Percentiles rank a stretch among this genome's conserved stretches.
These are phyloP conservation scores for Petaurus breviceps DNA, from an alignment of 2,113 vertebrate genomes.

Conservation along the genomic window DNA sequence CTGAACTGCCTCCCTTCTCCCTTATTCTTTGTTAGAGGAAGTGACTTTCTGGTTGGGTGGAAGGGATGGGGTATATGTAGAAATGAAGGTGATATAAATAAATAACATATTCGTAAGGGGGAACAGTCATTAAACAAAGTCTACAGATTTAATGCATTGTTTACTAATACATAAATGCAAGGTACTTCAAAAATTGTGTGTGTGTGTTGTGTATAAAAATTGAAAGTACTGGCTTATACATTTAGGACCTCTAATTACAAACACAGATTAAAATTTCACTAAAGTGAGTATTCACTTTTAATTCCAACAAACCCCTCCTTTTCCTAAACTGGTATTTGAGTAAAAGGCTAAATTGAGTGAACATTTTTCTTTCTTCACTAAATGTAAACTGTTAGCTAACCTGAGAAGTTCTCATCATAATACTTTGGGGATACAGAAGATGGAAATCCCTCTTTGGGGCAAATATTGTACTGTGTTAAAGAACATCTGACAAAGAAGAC, in stretches of 20 bases:
- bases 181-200: background rate
- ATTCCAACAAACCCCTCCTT: background rate
- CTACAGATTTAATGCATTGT: background rate
- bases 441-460: conserved; percentile 60
- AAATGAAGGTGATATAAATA: background rate
- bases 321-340: background rate
- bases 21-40: background rate
- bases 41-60: background rate
- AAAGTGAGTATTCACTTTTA: background rate
- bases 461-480: conserved; percentile 69
- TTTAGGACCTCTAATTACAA: no score
- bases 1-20: background rate
- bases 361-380: background rate
- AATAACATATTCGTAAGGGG: background rate
- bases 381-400: background rate
- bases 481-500: conserved; percentile 65
- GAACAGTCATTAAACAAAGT: background rate
- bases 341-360: background rate
- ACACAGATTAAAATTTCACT: background rate
- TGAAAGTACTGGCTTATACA: no score
- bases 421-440: conserved; percentile 8
- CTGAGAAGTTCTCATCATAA: background rate
- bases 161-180: background rate
- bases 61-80: background rate
- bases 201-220: no score